These are phyloP conservation scores for Elephas maximus DNA, from an alignment of 2,113 vertebrate species.

Conservation along the genomic window DNA sequence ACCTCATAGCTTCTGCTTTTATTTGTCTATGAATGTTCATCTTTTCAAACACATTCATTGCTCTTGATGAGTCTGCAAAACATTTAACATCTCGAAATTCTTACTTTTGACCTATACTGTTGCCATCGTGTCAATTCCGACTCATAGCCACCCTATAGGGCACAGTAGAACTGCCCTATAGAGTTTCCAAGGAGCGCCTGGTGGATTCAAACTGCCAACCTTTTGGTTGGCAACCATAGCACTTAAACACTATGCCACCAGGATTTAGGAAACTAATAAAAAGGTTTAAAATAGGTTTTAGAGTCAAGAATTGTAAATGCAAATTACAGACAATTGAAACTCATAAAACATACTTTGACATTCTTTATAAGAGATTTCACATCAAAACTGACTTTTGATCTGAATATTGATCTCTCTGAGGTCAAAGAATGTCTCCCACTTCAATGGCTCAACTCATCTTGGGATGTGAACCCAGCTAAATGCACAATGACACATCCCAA, in stretches of 20 bases:
- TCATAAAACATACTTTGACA: not conserved
- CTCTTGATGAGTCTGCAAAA: not conserved
- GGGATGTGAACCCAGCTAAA: not conserved
- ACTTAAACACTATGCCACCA: too few relatives aligned
- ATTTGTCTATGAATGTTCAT: not conserved
- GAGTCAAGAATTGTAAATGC: conserved; percentile 24
- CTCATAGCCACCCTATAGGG: too few relatives aligned
- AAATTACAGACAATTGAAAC: conserved; percentile 22
- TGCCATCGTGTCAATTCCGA: too few relatives aligned
- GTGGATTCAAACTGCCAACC: too few relatives aligned
- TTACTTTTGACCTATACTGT: not conserved
- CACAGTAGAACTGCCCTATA: too few relatives aligned
- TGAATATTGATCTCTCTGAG: not conserved
- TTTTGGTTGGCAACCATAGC: too few relatives aligned
- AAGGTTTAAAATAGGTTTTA: conserved; percentile 20
- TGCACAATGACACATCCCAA: not conserved
- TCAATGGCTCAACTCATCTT: not conserved
- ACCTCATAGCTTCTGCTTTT: not conserved
- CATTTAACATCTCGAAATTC: not conserved
- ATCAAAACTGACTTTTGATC: conserved; percentile 30
- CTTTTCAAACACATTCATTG: not conserved
- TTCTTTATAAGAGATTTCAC: conserved; percentile 35
- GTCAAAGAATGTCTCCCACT: not conserved
- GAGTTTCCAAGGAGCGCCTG: too few relatives aligned
- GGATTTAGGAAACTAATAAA: not conserved